phyloP scores from a whole-genome alignment of 1,140 invertebrate genomes.

The Acromyrmex charruanus region DNA sequence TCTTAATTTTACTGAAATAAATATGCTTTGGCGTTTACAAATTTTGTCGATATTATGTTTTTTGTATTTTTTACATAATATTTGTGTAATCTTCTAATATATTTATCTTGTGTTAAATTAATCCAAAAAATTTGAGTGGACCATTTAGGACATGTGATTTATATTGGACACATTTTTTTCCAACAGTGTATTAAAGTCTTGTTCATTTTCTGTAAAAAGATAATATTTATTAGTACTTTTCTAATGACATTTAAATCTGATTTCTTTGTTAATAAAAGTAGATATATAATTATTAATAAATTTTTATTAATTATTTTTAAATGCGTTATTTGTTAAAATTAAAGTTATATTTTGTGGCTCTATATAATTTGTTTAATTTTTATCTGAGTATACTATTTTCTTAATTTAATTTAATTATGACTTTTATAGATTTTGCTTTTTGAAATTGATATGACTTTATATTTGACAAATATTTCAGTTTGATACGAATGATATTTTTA shows the following conservation, averaged over 20 bases:
- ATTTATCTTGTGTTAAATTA: too few species aligned
- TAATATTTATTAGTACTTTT: background rate
- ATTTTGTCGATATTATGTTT: too few species aligned
- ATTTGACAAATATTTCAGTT: conserved; percentile 14
- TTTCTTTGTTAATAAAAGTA: background rate
- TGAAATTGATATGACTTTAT: background rate
- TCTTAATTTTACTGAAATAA: too few species aligned
- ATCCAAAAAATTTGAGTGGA: too few species aligned
- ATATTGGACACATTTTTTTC: too few species aligned
- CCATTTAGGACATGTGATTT: too few species aligned
- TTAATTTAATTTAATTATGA: conserved; percentile 1
- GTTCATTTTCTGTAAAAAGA: background rate
- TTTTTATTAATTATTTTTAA: background rate
- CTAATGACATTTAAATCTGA: background rate
- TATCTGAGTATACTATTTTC: background rate
- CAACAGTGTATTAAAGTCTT: background rate
- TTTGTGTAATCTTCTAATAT: too few species aligned
- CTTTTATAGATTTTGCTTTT: background rate
- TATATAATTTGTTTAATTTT: conserved; percentile 5
- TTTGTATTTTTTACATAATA: too few species aligned
- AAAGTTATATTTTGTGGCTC: background rate
- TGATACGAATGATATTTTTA: background rate
- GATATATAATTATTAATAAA: background rate
- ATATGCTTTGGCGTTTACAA: too few species aligned
- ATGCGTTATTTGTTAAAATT: conserved; percentile 8